phyloP scores from a whole-genome alignment of 2,113 vertebrate species.

The Toxostoma redivivum region DNA sequence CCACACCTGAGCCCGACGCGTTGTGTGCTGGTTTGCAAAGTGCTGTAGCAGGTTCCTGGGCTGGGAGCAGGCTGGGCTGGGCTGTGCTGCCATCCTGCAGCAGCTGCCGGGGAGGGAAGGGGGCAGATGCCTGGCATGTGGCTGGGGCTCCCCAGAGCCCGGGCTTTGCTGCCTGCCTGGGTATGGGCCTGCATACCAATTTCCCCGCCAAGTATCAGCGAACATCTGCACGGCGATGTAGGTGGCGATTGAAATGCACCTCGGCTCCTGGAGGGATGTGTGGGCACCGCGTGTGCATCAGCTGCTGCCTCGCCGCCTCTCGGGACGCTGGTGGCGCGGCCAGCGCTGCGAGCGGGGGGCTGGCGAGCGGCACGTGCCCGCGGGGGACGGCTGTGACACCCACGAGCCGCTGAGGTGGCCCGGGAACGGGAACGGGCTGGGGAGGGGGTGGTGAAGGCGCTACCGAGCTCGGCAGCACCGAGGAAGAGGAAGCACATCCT shows the following conservation, averaged over 20 bases:
- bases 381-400: neutral
- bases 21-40: fast-evolving
- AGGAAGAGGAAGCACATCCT: neutral
- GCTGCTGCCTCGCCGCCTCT: neutral
- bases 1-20: neutral
- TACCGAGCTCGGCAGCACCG: neutral
- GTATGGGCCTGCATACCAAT: conserved; percentile 2
- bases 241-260: neutral
- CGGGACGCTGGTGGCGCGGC: neutral
- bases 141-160: conserved; percentile 17
- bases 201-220: neutral
- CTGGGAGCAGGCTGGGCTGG: neutral
- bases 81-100: neutral
- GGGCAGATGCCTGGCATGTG: conserved; percentile 18
- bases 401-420: conserved; percentile 6
- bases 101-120: neutral
- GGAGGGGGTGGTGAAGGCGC: neutral
- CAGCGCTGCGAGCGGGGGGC: neutral
- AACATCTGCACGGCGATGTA: neutral
- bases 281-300: neutral
- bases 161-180: neutral
- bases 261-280: neutral
- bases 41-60: neutral
- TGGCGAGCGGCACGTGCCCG: neutral
- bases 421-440: neutral